Conservation (phyloP, 2,797 vertebrate genomes). For the Coccyzus lansbergi region DNA sequence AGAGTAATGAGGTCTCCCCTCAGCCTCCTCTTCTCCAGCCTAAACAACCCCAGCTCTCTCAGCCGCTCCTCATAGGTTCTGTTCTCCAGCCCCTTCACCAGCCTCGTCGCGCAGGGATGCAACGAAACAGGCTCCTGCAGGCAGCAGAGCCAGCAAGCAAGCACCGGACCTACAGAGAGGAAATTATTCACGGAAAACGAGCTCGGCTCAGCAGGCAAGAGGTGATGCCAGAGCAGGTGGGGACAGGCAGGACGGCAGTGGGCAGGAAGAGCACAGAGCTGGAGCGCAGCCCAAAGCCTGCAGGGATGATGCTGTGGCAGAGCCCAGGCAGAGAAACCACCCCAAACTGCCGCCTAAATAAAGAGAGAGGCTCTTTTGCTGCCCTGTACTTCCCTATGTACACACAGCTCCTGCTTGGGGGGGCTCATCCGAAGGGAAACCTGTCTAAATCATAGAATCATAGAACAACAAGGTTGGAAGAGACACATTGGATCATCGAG, state of each 20-base stretch:
- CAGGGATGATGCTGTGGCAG: neutral
- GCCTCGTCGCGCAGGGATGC: no score
- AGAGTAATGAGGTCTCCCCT: no score
- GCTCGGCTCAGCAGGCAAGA: neutral
- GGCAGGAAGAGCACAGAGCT: neutral
- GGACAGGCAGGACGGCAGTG: neutral
- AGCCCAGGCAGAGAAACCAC: neutral
- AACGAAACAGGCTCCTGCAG: neutral
- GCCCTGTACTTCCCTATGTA: neutral
- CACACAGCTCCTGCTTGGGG: rapidly evolving
- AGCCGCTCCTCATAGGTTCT: no score
- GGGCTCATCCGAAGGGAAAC: neutral
- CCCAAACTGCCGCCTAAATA: neutral
- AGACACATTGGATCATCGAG: no score
- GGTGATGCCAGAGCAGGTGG: neutral
- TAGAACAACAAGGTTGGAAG: no score
- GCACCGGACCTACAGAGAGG: neutral
- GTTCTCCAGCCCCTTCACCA: no score
- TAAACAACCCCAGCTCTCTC: no score
- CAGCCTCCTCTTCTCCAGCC: no score
- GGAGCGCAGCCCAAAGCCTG: neutral
- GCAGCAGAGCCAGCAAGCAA: neutral
- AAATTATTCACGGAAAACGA: neutral
- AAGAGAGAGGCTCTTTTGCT: rapidly evolving
- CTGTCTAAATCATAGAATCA: no score